A percentile compares a stretch with the other conserved stretches of the same genome.
These are phyloP conservation scores for Thamnaconus septentrionalis DNA, from an alignment of 2,113 vertebrate genomes.

Conservation along the genomic window DNA sequence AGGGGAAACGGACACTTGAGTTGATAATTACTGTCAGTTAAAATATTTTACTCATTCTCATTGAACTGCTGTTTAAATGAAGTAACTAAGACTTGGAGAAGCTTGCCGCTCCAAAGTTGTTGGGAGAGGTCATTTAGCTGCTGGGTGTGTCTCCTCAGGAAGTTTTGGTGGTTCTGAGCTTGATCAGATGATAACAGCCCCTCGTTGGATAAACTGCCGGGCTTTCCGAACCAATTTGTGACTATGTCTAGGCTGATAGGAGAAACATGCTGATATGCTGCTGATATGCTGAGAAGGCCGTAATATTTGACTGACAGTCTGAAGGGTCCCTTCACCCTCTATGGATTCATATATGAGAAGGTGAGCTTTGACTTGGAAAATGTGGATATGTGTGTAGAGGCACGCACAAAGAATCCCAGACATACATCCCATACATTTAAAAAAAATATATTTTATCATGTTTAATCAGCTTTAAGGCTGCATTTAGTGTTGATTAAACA, in stretches of 20 bases:
- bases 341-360: too few relatives aligned
- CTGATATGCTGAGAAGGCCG: neutral
- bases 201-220: neutral
- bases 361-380: too few relatives aligned
- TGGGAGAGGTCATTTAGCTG: neutral
- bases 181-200: neutral
- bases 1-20: too few relatives aligned
- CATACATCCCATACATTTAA: too few relatives aligned
- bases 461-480: neutral
- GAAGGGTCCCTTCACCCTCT: too few relatives aligned
- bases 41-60: too few relatives aligned
- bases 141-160: constrained; percentile 17
- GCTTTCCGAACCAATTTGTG: neutral
- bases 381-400: too few relatives aligned
- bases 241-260: neutral
- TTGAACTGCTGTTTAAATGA: too few relatives aligned
- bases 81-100: neutral
- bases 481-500: neutral
- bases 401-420: too few relatives aligned
- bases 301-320: too few relatives aligned
- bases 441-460: too few relatives aligned
- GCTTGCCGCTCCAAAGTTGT: neutral
- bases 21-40: too few relatives aligned
- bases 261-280: neutral
- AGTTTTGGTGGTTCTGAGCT: neutral